Percentiles rank a stretch among this genome's conserved stretches.
These are phyloP conservation scores for Chrysocyon brachyurus DNA, from an alignment of 2,797 vertebrate species.

Conservation along the genomic window DNA sequence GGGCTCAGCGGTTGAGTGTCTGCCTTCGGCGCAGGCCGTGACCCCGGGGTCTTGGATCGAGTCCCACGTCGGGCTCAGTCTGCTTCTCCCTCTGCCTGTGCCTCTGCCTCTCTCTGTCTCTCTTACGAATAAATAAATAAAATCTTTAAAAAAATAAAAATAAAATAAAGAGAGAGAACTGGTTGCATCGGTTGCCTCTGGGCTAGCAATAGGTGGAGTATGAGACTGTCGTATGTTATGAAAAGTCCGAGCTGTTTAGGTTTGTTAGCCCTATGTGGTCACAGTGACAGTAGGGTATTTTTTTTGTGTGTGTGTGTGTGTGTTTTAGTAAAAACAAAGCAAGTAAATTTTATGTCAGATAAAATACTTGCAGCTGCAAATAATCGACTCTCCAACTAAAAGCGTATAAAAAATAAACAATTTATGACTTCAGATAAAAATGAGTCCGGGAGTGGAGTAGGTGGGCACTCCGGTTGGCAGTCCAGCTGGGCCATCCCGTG, in stretches of 20 bases:
- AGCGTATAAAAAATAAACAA: background rate
- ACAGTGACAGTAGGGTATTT: background rate
- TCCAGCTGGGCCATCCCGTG: background rate
- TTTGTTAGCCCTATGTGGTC: background rate
- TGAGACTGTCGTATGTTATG: background rate
- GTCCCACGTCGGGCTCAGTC: too few species aligned
- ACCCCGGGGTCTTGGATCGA: too few species aligned
- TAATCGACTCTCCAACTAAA: background rate
- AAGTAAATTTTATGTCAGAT: background rate
- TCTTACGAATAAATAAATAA: too few species aligned
- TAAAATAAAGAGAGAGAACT: background rate
- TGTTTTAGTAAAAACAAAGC: conserved; percentile 35
- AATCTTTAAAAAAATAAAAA: too few species aligned
- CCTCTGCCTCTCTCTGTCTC: too few species aligned
- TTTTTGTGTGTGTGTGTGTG: background rate
- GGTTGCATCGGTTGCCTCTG: background rate
- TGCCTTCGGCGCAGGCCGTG: too few species aligned
- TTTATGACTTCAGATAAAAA: background rate
- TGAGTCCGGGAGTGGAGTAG: background rate
- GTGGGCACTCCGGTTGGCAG: background rate
- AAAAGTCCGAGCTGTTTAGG: background rate
- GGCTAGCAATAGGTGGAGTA: background rate
- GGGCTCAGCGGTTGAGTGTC: too few species aligned
- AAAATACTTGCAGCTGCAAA: background rate
- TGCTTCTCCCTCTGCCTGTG: too few species aligned